These are phyloP conservation scores for Botia almorhae DNA, from an alignment of 2,797 vertebrate genomes.

Conservation along the genomic window DNA sequence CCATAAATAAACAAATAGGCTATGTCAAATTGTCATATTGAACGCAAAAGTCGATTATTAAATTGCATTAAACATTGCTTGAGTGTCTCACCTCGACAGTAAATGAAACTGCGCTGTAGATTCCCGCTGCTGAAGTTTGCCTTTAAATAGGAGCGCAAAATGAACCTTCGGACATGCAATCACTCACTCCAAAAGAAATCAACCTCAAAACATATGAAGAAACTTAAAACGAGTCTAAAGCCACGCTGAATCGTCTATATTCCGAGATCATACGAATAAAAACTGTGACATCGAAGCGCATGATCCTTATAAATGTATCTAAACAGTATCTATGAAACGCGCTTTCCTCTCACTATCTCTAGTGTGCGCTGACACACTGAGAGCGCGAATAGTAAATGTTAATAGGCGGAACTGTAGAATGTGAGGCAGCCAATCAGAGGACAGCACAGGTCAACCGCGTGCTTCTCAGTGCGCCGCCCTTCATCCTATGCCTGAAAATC, in stretches of 20 bases:
- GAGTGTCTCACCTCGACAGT: slow-evolving; percentile 46
- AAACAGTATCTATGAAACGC: not conserved
- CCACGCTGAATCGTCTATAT: not conserved
- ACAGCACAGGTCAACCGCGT: slow-evolving; percentile 9
- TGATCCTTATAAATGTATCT: slow-evolving; percentile 26
- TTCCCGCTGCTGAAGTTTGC: slow-evolving; percentile 35
- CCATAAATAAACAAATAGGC: not conserved
- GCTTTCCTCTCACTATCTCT: not conserved
- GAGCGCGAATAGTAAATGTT: slow-evolving; percentile 30
- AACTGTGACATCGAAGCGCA: slow-evolving; percentile 7
- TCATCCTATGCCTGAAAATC: not conserved
- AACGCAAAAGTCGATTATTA: not conserved
- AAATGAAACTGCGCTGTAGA: slow-evolving; percentile 28
- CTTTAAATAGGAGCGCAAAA: slow-evolving; percentile 25
- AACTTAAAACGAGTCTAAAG: not conserved
- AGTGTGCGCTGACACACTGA: not conserved
- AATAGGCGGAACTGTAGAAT: slow-evolving; percentile 36
- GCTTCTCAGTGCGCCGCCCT: not conserved
- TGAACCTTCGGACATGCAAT: slow-evolving; percentile 18
- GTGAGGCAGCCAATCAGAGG: slow-evolving; percentile 71
- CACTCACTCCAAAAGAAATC: not conserved
- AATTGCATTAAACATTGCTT: too few relatives aligned
- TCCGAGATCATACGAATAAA: not conserved
- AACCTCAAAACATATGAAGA: not conserved
- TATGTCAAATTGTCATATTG: not conserved